phyloP scores from a whole-genome alignment of 2,113 vertebrate genomes.

The Philantomba maxwellii region DNA sequence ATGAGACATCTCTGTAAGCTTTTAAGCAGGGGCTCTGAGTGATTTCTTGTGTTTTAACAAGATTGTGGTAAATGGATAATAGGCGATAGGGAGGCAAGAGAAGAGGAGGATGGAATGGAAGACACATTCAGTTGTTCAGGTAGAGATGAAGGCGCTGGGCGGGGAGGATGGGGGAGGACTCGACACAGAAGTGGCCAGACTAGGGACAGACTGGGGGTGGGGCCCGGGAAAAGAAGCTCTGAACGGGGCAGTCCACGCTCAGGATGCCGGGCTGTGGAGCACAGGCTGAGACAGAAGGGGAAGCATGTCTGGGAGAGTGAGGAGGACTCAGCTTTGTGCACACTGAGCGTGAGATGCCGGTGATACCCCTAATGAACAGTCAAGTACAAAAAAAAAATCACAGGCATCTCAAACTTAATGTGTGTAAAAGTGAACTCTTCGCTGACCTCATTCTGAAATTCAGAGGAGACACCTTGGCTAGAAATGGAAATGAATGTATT shows the following conservation, averaged over 20 bases:
- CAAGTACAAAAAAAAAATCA: neutral
- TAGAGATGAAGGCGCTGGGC: neutral
- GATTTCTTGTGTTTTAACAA: neutral
- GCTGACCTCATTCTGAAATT: neutral
- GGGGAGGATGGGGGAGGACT: neutral
- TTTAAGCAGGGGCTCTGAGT: neutral
- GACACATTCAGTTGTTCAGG: no score
- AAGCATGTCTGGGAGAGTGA: neutral
- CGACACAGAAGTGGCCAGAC: neutral
- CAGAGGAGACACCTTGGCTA: neutral
- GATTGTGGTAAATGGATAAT: neutral
- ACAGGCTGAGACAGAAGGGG: neutral
- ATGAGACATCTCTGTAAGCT: neutral
- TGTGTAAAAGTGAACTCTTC: neutral
- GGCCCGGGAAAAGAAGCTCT: neutral
- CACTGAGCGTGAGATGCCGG: neutral
- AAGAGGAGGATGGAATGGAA: neutral
- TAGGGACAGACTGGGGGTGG: neutral
- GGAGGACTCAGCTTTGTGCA: neutral
- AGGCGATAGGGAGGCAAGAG: neutral
- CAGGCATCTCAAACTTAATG: neutral
- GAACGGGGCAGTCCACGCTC: neutral
- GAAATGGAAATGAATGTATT: neutral
- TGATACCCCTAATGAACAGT: neutral
- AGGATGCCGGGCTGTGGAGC: neutral